Conservation (phyloP, 1,140 invertebrate species). For the Cataglyphis hispanica region DNA sequence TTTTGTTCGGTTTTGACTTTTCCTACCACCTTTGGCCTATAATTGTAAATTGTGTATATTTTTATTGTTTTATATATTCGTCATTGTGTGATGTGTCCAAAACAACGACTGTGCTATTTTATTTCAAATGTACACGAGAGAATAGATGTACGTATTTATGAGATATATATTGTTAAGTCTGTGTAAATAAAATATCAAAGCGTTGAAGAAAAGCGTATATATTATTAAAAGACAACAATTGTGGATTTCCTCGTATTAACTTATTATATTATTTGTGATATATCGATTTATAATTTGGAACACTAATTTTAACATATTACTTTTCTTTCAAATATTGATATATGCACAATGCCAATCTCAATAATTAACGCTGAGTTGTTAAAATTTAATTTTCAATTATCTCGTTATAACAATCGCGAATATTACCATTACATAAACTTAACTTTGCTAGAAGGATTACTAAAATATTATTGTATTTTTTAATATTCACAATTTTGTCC, state of each 20-base stretch:
- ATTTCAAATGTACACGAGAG: conserved; percentile 55
- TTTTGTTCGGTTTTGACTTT: conserved; percentile 58
- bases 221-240: neutral
- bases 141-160: conserved; percentile 76
- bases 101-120: conserved; percentile 53
- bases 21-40: conserved; percentile 69
- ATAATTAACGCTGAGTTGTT: too few species aligned
- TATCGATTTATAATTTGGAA: neutral
- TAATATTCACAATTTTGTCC: too few species aligned
- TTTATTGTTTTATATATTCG: conserved; percentile 76
- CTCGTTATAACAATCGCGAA: too few species aligned
- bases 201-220: conserved; percentile 34
- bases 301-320: too few species aligned
- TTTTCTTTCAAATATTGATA: too few species aligned
- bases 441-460: too few species aligned
- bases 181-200: conserved; percentile 74
- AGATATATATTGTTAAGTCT: conserved; percentile 67
- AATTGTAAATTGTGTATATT: conserved; percentile 79
- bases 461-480: too few species aligned
- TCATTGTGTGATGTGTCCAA: conserved; percentile 44
- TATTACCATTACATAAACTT: too few species aligned
- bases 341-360: too few species aligned
- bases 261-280: neutral
- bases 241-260: neutral
- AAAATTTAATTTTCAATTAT: too few species aligned